phyloP scores from a whole-genome alignment of 2,797 vertebrate genomes.

The Anabacerthia variegaticeps region DNA sequence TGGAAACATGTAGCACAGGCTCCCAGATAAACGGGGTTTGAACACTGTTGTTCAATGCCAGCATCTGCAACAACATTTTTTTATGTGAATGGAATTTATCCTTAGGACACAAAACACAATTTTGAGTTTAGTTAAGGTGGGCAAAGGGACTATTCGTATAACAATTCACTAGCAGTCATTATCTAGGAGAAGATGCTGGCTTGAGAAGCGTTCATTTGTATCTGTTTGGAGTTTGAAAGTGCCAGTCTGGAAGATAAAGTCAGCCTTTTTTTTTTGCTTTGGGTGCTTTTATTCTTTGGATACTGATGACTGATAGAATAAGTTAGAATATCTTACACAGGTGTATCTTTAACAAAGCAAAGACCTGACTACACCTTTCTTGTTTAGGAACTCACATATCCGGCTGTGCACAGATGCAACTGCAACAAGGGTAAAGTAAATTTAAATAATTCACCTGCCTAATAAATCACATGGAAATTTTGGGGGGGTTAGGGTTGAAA shows the following conservation, averaged over 20 bases:
- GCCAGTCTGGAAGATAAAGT: neutral
- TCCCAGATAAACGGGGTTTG: neutral
- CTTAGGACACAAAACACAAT: neutral
- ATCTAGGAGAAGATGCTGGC: neutral
- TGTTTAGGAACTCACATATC: neutral
- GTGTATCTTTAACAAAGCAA: neutral
- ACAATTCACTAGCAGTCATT: neutral
- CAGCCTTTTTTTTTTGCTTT: neutral
- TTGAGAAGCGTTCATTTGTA: neutral
- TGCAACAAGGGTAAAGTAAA: neutral
- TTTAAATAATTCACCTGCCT: neutral
- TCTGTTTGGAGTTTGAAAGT: neutral
- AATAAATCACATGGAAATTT: neutral
- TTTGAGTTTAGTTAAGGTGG: neutral
- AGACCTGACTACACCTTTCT: neutral
- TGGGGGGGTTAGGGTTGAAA: rapidly evolving
- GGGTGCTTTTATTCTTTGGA: neutral
- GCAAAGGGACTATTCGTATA: neutral
- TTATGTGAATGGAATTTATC: neutral
- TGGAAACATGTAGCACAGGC: neutral
- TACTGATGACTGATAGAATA: neutral
- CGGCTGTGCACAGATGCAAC: rapidly evolving
- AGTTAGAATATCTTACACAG: neutral
- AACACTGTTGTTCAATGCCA: neutral
- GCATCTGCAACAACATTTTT: neutral